These are phyloP conservation scores for Chelidonichthys spinosus DNA, from an alignment of 2,797 vertebrate species.

Conservation along the genomic window DNA sequence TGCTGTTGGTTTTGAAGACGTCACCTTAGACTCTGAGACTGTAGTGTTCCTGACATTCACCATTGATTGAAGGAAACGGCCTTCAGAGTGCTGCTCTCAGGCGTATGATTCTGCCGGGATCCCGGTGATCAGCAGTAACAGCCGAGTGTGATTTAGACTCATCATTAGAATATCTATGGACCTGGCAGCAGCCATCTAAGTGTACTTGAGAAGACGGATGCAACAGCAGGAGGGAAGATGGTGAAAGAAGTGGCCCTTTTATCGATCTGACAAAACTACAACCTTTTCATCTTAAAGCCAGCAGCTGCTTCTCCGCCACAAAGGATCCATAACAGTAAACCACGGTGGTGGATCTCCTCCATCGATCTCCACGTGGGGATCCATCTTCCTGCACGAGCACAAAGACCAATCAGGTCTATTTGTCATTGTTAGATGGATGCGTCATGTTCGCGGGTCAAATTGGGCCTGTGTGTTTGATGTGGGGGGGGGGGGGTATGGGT, in stretches of 20 bases:
- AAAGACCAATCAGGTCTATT: constrained; percentile 68
- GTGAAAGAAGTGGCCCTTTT: constrained; percentile 62
- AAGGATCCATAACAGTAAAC: constrained; percentile 76
- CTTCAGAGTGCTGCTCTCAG: constrained; percentile 14
- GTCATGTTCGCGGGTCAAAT: constrained; percentile 55
- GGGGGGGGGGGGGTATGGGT: constrained; percentile 36
- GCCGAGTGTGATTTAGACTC: constrained; percentile 47
- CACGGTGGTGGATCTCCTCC: constrained; percentile 66
- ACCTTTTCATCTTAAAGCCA: constrained; percentile 64
- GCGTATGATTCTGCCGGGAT: constrained; percentile 21
- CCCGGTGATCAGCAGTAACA: constrained; percentile 56
- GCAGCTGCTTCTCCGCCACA: constrained; percentile 68
- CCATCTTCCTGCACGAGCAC: constrained; percentile 76
- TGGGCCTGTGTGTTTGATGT: constrained; percentile 63
- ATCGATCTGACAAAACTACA: constrained; percentile 73
- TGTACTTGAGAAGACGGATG: constrained; percentile 71
- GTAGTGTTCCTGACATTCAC: not conserved
- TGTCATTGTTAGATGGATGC: constrained; percentile 72
- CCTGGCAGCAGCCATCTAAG: constrained; percentile 48
- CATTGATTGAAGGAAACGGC: not conserved
- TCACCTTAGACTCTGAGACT: not conserved
- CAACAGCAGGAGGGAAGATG: constrained; percentile 40
- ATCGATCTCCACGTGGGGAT: constrained; percentile 84
- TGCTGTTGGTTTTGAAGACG: not conserved
- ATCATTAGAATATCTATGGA: constrained; percentile 56